Conservation (phyloP, 2,888 invertebrate species). For the Drosophila merina region DNA sequence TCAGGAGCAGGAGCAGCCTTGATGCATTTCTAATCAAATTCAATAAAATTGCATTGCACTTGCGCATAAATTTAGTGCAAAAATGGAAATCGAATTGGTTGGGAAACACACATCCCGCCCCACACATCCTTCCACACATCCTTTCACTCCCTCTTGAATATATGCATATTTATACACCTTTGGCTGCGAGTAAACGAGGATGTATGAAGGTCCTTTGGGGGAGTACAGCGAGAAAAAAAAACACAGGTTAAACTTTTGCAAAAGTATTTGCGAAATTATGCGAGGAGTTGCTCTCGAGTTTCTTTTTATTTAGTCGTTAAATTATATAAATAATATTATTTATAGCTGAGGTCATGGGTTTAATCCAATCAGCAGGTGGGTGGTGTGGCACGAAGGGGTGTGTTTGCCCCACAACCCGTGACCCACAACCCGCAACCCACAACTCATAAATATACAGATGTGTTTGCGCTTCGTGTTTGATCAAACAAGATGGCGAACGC, state of each 20-base stretch:
- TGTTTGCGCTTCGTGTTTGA: slow-evolving; percentile 60
- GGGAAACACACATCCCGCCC: slow-evolving; percentile 1
- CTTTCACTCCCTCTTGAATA: not conserved
- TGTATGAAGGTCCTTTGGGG: slow-evolving; percentile 18
- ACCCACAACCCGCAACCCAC: slow-evolving; percentile 58
- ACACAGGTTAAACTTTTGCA: not conserved
- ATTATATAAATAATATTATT: not conserved
- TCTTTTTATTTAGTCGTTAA: not conserved
- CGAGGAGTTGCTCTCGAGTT: not conserved
- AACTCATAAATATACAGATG: slow-evolving; percentile 75
- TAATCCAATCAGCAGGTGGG: slow-evolving; percentile 19
- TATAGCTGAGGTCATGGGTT: slow-evolving; percentile 24
- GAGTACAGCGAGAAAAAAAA: not conserved
- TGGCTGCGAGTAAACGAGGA: not conserved
- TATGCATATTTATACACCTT: slow-evolving; percentile 36
- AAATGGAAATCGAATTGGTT: slow-evolving; percentile 42
- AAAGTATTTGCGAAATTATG: no score
- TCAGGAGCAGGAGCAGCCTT: slow-evolving; percentile 19
- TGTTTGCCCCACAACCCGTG: not conserved
- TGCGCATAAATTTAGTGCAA: slow-evolving; percentile 61
- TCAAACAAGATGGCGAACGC: slow-evolving; percentile 66
- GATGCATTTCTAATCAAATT: slow-evolving; percentile 65
- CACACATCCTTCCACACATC: not conserved
- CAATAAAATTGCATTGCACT: slow-evolving; percentile 64
- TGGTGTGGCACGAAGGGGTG: not conserved